phyloP scores from a whole-genome alignment of 1,140 invertebrate genomes.

The Euura saliciscinereae region DNA sequence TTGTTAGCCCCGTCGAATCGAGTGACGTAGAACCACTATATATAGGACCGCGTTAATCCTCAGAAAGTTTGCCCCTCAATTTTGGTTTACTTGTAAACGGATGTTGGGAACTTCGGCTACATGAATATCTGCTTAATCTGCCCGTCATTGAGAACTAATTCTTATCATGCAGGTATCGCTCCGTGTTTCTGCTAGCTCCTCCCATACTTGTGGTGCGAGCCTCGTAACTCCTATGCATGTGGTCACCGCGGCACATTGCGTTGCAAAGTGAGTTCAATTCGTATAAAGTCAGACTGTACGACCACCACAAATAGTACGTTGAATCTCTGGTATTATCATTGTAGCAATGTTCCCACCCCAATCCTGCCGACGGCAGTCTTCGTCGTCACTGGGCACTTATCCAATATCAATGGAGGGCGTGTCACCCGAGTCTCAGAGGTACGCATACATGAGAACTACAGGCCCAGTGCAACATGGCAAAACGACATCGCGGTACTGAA shows the following conservation, averaged over 20 bases:
- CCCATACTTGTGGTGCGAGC: neutral
- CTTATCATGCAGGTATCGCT: neutral
- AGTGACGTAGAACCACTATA: no score
- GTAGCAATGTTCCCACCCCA: neutral
- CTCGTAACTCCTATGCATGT: neutral
- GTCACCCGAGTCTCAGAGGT: neutral
- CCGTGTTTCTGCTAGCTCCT: neutral
- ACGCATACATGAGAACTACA: neutral
- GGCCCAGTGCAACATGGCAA: neutral
- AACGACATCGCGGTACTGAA: conserved; percentile 10
- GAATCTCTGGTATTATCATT: neutral
- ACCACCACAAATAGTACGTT: no score
- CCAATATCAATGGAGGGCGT: neutral
- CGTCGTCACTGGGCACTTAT: conserved; percentile 1
- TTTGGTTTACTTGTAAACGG: no score
- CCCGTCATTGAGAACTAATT: no score
- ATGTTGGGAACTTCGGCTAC: no score
- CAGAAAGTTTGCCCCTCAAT: no score
- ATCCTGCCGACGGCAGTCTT: neutral
- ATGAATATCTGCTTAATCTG: no score
- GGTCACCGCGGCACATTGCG: conserved; percentile 8
- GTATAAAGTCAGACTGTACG: no score
- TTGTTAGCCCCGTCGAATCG: no score
- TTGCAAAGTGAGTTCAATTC: neutral
- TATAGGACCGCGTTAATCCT: no score